These are phyloP conservation scores for Luffia ferchaultella DNA, from an alignment of 2,888 invertebrate genomes.

Conservation along the genomic window DNA sequence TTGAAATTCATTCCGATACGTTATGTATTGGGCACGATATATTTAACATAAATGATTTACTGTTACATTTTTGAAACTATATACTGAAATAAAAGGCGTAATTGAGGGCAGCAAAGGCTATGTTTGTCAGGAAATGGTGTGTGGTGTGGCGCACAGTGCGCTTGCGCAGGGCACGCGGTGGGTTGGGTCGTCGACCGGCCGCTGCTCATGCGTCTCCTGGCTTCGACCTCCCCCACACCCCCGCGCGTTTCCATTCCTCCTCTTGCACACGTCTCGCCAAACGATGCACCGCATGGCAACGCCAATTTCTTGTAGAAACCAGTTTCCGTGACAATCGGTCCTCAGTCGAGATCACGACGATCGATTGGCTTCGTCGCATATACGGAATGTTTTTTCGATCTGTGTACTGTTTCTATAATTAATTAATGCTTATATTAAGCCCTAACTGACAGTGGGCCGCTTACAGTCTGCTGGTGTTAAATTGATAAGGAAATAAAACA, in stretches of 20 bases:
- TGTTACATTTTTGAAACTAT: not conserved
- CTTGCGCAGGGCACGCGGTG: slow-evolving; percentile 38
- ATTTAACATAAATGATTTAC: not conserved
- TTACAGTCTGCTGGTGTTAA: no score
- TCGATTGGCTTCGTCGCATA: not conserved
- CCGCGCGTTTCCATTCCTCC: slow-evolving; percentile 37
- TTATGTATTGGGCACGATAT: not conserved
- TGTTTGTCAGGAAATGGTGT: no score
- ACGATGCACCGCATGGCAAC: slow-evolving; percentile 59
- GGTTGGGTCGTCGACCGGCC: slow-evolving; percentile 59
- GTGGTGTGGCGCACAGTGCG: not conserved
- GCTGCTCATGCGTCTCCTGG: slow-evolving; percentile 58
- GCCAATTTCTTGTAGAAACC: slow-evolving; percentile 62
- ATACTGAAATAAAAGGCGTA: no score
- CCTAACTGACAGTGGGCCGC: no score
- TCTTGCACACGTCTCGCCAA: slow-evolving; percentile 35
- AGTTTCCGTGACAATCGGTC: slow-evolving; percentile 40
- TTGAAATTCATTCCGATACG: slow-evolving; percentile 25
- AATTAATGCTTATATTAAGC: no score
- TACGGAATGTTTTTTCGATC: no score
- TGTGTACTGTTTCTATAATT: no score
- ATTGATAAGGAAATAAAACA: no score
- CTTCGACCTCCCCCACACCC: slow-evolving; percentile 45
- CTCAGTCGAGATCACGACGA: slow-evolving; percentile 26
- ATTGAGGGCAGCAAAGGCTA: no score